phyloP scores from a whole-genome alignment of 2,113 vertebrate genomes.

The Bostrychus sinensis region DNA sequence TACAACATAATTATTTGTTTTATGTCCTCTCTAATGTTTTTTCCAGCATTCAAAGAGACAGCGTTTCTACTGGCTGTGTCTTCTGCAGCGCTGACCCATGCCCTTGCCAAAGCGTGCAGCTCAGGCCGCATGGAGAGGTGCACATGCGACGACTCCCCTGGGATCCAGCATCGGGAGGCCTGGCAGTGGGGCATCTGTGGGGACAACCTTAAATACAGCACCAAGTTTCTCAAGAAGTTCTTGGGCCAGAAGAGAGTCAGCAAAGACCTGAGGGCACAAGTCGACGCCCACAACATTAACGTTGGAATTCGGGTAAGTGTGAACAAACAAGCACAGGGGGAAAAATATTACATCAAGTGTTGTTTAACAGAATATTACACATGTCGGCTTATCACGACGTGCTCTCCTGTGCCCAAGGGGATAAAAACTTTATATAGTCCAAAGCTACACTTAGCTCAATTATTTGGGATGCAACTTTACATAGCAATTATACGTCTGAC shows the following conservation, averaged over 20 bases:
- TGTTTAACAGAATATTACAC: neutral
- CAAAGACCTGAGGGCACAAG: constrained; percentile 93
- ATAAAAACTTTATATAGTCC: constrained; percentile 12
- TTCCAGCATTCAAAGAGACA: constrained; percentile 94
- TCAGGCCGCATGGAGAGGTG: constrained; percentile 97
- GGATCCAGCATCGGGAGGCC: constrained; percentile 92
- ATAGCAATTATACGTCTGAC: constrained; percentile 34
- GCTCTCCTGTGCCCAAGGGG: constrained; percentile 22
- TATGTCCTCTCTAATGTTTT: constrained; percentile 14
- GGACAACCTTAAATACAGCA: constrained; percentile 98
- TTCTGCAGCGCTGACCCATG: constrained; percentile 90
- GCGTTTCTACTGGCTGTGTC: constrained; percentile 95
- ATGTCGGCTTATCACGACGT: neutral
- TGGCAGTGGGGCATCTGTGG: constrained; percentile 99
- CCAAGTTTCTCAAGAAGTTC: constrained; percentile 95
- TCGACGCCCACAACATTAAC: constrained; percentile 94
- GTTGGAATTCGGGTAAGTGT: constrained; percentile 91
- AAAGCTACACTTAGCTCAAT: constrained; percentile 32
- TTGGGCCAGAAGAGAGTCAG: constrained; percentile 91
- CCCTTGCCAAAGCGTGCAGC: constrained; percentile 93
- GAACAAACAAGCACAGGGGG: neutral
- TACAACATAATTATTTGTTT: neutral
- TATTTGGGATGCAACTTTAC: constrained; percentile 38
- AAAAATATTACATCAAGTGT: neutral
- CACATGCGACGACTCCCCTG: constrained; percentile 95